Percentiles rank a stretch among this genome's conserved stretches.
These are phyloP conservation scores for Microcebus lehilahytsara DNA, from an alignment of 2,113 vertebrate genomes.

Conservation along the genomic window DNA sequence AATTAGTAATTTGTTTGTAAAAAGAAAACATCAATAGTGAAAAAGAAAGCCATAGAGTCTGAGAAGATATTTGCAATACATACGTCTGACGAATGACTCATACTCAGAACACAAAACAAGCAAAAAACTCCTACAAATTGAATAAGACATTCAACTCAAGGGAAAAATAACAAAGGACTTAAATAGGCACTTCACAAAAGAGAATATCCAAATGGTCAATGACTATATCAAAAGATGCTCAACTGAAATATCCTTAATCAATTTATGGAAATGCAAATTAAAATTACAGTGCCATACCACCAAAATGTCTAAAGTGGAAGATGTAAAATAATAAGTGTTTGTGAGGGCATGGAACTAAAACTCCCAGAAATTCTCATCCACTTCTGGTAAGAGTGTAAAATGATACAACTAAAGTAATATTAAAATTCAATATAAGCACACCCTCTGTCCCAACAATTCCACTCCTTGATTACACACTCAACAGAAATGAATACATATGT, in stretches of 20 bases:
- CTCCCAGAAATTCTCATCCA: neutral
- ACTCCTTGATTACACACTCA: neutral
- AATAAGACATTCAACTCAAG: neutral
- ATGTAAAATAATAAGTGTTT: neutral
- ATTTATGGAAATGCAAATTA: conserved; percentile 31
- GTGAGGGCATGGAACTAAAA: conserved; percentile 19
- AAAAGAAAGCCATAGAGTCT: conserved; percentile 14
- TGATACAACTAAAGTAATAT: neutral
- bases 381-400: neutral
- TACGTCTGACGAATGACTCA: neutral
- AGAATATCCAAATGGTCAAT: neutral
- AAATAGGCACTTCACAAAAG: conserved; percentile 13
- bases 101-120: neutral
- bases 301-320: neutral
- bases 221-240: neutral
- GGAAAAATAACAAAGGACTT: neutral
- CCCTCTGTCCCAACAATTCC: neutral
- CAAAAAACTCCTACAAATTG: neutral
- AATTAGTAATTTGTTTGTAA: neutral
- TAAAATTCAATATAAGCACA: neutral
- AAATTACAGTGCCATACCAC: neutral
- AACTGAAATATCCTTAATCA: conserved; percentile 15
- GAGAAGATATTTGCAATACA: neutral
- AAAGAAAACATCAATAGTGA: neutral
- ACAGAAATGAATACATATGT: neutral